Evolutionary conservation across 2,113 vertebrate genomes (phyloP).

Genomic region (Theristicus caerulescens): DNA sequence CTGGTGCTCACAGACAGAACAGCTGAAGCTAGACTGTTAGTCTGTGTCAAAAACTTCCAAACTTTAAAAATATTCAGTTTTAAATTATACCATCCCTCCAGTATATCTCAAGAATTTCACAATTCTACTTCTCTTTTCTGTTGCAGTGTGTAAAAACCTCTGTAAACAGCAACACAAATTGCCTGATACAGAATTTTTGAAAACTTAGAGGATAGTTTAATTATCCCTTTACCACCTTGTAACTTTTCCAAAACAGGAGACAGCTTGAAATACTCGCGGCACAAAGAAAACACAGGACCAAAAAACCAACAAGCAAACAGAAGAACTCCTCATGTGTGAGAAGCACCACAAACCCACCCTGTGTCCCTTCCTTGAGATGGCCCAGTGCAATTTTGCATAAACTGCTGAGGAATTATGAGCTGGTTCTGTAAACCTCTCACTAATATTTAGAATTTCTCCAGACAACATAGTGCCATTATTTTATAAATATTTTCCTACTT

Average conservation of each 20-base stretch:
- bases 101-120: neutral
- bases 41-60: neutral
- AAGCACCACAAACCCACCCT: neutral
- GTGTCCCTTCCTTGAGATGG: neutral
- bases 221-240: neutral
- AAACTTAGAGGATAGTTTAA: neutral
- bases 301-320: neutral
- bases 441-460: neutral
- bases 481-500: neutral
- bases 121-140: neutral
- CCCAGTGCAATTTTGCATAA: neutral
- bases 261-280: fast-evolving
- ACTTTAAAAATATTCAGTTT: neutral
- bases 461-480: neutral
- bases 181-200: neutral
- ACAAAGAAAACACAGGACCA: neutral
- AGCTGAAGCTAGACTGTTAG: neutral
- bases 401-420: neutral
- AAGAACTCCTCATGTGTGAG: fast-evolving
- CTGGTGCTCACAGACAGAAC: neutral
- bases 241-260: neutral
- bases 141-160: neutral
- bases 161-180: neutral
- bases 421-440: neutral
- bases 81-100: neutral